Evolutionary conservation across 2,113 vertebrate genomes (phyloP), one percentile per base, ranked within the genome.

Genomic region (Aspiorhynchus laticeps): DNA sequence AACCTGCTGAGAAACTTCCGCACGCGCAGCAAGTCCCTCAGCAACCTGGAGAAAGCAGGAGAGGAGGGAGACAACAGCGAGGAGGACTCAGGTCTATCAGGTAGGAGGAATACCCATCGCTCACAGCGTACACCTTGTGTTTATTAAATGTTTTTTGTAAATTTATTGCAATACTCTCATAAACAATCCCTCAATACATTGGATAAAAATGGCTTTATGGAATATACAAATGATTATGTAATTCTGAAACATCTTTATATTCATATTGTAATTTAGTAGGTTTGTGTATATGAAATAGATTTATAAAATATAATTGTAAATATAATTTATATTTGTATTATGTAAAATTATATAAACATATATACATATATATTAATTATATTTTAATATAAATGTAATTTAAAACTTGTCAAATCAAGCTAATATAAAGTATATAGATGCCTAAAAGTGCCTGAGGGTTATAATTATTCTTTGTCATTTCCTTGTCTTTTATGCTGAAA

Each of bases 1-100:
- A 95, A 95, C 91, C 94, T 96, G 89, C 93, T 96, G 86, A 90
- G 92, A 87, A 95, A 94, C 88, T 96, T 95, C 88, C 93, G 95
- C 88, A 95, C 95, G 17, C 94, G 95, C 88, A 95, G 95, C 93
- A 95, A 95, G 89, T 95, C 95, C 0, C 94, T 96, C 65, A 96
- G 94, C 93, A 95, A 95, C 92, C 92, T 96, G 90, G 95, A 96
- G 91, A 96, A 96, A 88, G 78, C 93, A 2, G 93, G 85, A 43
- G 93, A 93, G 51, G 94, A 95, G 59, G 92, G 86, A 0, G 91
- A 93, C 69, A 92, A 94, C 92, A 93, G 93, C 14, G 95, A 95
- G 90, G 95, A 94, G 7, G 94, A 95, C 91, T 93, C 92, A 0
- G 94, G 94, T n/a, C 89, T 94, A 46, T 93, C 92, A 87, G 95